Evolutionary conservation across 2,797 vertebrate genomes (phyloP).

Genomic region (Sebastes matsubarae): DNA sequence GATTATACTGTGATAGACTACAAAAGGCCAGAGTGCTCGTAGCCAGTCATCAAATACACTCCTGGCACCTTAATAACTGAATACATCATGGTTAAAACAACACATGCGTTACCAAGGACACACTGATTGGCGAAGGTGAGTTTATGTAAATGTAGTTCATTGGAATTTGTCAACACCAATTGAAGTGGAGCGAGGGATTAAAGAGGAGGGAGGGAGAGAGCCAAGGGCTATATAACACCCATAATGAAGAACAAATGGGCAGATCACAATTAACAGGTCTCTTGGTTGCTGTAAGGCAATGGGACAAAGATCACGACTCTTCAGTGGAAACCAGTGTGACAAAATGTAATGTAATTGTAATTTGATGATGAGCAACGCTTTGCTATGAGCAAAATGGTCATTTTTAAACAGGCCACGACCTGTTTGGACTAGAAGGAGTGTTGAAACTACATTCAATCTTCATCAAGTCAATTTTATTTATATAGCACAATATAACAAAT

Average conservation of each 20-base stretch:
- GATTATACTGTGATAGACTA: slow-evolving; percentile 43
- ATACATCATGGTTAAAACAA: slow-evolving; percentile 65
- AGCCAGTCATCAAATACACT: slow-evolving; percentile 51
- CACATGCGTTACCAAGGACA: slow-evolving; percentile 68
- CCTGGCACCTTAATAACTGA: slow-evolving; percentile 47
- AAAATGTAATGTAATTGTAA: background rate
- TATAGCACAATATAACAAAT: background rate
- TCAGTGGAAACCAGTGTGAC: slow-evolving; percentile 21
- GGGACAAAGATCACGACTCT: slow-evolving; percentile 2
- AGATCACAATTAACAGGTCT: slow-evolving; percentile 45
- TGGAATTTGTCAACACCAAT: slow-evolving; percentile 66
- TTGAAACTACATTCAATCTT: background rate
- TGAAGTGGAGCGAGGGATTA: slow-evolving; percentile 21
- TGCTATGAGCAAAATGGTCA: background rate
- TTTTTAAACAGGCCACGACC: background rate
- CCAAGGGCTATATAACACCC: slow-evolving; percentile 28
- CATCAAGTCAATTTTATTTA: background rate
- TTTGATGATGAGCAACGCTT: background rate
- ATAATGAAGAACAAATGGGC: slow-evolving; percentile 56
- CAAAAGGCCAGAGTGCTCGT: slow-evolving; percentile 51
- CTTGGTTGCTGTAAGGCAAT: slow-evolving; percentile 5
- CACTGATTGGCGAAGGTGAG: slow-evolving; percentile 68
- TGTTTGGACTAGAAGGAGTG: background rate
- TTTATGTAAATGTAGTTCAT: slow-evolving; percentile 64
- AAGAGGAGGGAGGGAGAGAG: background rate